These are phyloP conservation scores for Perccottus glenii DNA, from an alignment of 2,113 vertebrate genomes.

Conservation along the genomic window DNA sequence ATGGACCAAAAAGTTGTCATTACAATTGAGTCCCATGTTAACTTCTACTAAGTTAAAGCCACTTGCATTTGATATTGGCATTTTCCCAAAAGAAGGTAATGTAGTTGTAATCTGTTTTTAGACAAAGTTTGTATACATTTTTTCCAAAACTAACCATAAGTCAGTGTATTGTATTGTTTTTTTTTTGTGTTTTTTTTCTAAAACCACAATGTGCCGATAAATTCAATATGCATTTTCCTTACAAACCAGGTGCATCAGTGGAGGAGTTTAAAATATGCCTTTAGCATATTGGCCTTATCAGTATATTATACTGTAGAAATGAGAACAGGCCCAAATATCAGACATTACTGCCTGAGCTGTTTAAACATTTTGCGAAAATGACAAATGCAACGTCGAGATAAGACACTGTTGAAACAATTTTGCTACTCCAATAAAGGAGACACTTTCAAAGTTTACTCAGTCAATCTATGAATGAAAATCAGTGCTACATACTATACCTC, in stretches of 20 bases:
- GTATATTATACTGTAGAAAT: neutral
- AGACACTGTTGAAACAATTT: conserved; percentile 51
- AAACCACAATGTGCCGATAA: too few relatives aligned
- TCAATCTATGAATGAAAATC: conserved; percentile 55
- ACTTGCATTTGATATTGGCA: too few relatives aligned
- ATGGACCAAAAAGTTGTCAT: neutral
- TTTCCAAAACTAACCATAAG: too few relatives aligned
- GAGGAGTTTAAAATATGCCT: neutral
- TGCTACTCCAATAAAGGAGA: conserved; percentile 37
- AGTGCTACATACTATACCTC: conserved; percentile 28
- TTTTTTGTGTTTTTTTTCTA: too few relatives aligned
- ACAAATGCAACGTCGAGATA: conserved; percentile 34
- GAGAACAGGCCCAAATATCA: conserved; percentile 3
- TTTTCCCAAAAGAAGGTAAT: too few relatives aligned
- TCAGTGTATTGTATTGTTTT: too few relatives aligned
- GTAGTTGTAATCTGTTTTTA: too few relatives aligned
- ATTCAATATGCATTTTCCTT: too few relatives aligned
- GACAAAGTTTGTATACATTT: too few relatives aligned
- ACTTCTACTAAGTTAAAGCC: too few relatives aligned
- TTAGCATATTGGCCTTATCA: neutral
- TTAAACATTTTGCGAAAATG: conserved; percentile 27
- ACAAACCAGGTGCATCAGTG: neutral
- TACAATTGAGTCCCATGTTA: too few relatives aligned
- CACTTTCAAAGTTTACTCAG: conserved; percentile 52
- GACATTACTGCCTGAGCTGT: conserved; percentile 13